Evolutionary conservation across 2,797 vertebrate species (phyloP), one percentile per base, ranked within the genome.

Genomic region (Lepus oiostolus): DNA sequence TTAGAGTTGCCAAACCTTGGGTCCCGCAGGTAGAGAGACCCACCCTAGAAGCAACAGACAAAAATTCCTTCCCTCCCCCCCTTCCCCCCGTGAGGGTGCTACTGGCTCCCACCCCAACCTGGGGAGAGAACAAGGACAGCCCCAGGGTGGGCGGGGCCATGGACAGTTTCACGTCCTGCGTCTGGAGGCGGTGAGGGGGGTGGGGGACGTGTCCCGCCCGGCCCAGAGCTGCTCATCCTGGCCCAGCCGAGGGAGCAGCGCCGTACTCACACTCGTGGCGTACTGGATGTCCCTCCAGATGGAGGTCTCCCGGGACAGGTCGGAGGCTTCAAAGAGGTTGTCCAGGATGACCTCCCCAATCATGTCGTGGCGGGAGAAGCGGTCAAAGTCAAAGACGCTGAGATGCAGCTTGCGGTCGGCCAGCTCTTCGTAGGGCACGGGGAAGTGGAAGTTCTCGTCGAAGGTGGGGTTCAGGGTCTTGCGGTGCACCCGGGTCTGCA

Each of bases 261-360:
- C 47, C 26, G 17, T 35, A 98, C 99, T 99, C 99, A 99, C 99
- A 52, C 98, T 99, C 0, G 99, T 99, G 10, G 99, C 99, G 0
- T 99, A 99, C 95, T 99, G 99, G 88, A 99, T 99, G 98, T 99
- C 99, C 98, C 99, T 99, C 99, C 99, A 99, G 98, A 99, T 98
- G 90, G 99, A 99, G 0, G 99, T 99, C 97, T 99, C 99, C 95
- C 99, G 98, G 90, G 99, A 99, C 62, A 99, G 99, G 97, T 99
- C 99, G 0, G 99, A 99, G 8, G 97, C 98, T 97, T 99, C 99
- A 10, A 99, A 99, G 96, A 99, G 98, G 98, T 99, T 99, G 91
- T 99, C 99, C 98, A 99, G 76, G 97, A 99, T 99, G 84, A 99
- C 99, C 95, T 99, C 99, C 2, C 99, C 99, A 0, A 99, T 99